Evolutionary conservation across 2,113 vertebrate species (phyloP).

Genomic region (Anas platyrhynchos): DNA sequence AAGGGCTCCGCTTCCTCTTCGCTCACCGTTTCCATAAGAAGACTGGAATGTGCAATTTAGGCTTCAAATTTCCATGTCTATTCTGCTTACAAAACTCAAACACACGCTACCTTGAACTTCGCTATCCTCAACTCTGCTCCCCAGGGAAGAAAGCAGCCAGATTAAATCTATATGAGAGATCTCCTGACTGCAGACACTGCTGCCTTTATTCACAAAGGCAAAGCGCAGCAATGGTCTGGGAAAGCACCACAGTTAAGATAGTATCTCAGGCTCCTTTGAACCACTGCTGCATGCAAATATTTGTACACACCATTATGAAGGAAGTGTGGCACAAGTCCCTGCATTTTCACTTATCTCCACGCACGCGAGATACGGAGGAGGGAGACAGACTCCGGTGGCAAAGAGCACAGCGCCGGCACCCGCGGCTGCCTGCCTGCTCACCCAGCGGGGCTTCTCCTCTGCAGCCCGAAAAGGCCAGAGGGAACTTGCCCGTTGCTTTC

Average conservation of each 20-base stretch:
- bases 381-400: neutral
- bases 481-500: neutral
- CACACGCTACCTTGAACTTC: conserved; percentile 32
- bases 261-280: conserved; percentile 63
- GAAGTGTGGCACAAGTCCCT: conserved; percentile 45
- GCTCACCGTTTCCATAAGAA: conserved; percentile 19
- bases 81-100: conserved; percentile 63
- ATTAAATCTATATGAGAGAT: conserved; percentile 66
- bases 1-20: conserved; percentile 8
- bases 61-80: conserved; percentile 58
- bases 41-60: conserved; percentile 42
- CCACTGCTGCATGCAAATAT: conserved; percentile 62
- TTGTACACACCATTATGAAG: conserved; percentile 56
- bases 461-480: neutral
- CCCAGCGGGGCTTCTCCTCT: neutral
- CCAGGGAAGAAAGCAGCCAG: conserved; percentile 51
- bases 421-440: neutral
- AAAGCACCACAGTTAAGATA: conserved; percentile 68
- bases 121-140: conserved; percentile 31
- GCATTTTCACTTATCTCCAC: conserved; percentile 37
- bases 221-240: conserved; percentile 44
- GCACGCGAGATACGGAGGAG: neutral
- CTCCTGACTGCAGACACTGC: conserved; percentile 60
- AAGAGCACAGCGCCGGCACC: neutral
- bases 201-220: conserved; percentile 65